Conservation (phyloP, 2,797 vertebrate genomes). For the Sebastes trivittatus region DNA sequence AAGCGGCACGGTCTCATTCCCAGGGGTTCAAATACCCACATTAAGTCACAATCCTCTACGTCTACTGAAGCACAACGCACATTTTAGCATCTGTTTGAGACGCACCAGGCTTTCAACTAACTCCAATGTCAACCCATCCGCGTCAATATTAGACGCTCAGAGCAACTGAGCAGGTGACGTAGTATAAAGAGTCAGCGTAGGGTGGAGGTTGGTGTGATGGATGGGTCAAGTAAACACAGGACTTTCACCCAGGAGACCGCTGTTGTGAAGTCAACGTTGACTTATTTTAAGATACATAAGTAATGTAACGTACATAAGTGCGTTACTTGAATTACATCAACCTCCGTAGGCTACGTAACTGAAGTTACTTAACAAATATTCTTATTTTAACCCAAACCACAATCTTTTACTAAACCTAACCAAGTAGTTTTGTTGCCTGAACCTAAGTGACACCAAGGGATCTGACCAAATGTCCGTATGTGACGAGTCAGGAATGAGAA, state of each 20-base stretch:
- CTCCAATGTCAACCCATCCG: background rate
- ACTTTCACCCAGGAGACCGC: background rate
- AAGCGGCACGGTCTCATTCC: background rate
- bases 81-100: background rate
- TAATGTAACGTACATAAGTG: background rate
- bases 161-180: background rate
- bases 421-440: background rate
- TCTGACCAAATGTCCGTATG: background rate
- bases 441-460: background rate
- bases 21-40: background rate
- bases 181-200: no score
- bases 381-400: background rate
- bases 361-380: background rate
- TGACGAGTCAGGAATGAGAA: accelerated
- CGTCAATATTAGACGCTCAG: background rate
- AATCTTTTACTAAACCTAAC: background rate
- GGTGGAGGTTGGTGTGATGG: no score
- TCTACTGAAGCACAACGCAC: background rate
- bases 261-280: background rate
- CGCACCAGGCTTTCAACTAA: background rate
- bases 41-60: background rate
- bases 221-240: background rate
- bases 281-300: background rate
- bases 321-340: background rate
- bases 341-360: background rate